A percentile compares a stretch with the other conserved stretches of the same genome.
Evolutionary conservation across 2,113 vertebrate genomes (phyloP).

Genomic region (Caloenas nicobarica): DNA sequence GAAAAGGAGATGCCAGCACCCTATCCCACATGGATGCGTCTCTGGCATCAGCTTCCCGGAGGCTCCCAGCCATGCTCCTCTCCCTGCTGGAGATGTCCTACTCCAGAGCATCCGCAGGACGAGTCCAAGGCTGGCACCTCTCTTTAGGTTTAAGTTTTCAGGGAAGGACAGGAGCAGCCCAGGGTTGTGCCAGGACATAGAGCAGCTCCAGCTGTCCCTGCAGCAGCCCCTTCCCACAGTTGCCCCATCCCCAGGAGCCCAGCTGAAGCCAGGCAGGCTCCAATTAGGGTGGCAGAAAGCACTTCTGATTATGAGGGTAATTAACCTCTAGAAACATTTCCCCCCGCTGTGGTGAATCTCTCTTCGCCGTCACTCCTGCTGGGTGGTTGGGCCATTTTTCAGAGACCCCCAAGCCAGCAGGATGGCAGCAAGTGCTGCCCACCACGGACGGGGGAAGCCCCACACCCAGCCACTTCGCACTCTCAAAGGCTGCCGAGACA

Average conservation of each 20-base stretch:
- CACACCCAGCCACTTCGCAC: accelerated
- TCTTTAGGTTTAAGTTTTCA: not conserved
- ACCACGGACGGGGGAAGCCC: too few relatives aligned
- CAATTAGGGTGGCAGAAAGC: not conserved
- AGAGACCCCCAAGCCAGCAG: accelerated
- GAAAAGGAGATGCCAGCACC: not conserved
- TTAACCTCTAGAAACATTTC: not conserved
- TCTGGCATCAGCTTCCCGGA: accelerated
- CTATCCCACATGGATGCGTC: accelerated
- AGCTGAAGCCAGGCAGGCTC: not conserved
- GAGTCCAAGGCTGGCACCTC: not conserved
- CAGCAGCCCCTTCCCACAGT: not conserved
- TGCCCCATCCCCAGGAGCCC: not conserved
- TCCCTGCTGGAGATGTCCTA: not conserved
- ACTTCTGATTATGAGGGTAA: not conserved
- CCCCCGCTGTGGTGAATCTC: accelerated
- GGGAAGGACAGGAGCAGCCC: not conserved
- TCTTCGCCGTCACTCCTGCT: not conserved
- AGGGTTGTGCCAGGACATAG: not conserved
- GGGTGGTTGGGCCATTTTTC: not conserved
- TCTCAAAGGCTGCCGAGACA: accelerated
- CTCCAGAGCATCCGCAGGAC: accelerated
- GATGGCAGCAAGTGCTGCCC: accelerated
- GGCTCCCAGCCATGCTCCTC: accelerated
- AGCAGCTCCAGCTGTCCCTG: not conserved